phyloP scores from a whole-genome alignment of 2,888 invertebrate species.

The Labia minor region DNA sequence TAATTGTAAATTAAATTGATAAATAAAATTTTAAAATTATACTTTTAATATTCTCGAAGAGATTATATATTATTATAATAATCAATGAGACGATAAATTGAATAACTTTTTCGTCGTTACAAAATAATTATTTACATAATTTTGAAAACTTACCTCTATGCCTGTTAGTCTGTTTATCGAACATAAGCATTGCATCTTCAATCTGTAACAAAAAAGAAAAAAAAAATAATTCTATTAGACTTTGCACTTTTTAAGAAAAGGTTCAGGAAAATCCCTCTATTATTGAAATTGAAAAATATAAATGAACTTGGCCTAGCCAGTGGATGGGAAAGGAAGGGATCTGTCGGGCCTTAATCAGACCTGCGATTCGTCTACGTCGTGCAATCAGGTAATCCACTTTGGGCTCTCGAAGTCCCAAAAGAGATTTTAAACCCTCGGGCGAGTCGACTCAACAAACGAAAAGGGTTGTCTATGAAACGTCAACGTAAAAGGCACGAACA shows the following conservation, averaged over 20 bases:
- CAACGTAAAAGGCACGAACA: too few relatives aligned
- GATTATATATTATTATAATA: too few relatives aligned
- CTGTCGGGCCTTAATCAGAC: not conserved
- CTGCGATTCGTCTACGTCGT: not conserved
- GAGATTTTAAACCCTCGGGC: slow-evolving; percentile 1
- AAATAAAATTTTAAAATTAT: too few relatives aligned
- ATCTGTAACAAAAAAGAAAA: slow-evolving; percentile 66
- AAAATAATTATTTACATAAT: too few relatives aligned
- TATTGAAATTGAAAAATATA: not conserved
- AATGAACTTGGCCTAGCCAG: not conserved
- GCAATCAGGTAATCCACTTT: slow-evolving; percentile 13
- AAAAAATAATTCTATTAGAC: slow-evolving; percentile 27
- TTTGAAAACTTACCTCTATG: slow-evolving; percentile 79
- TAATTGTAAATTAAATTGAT: too few relatives aligned
- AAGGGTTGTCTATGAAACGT: not conserved
- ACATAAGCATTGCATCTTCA: slow-evolving; percentile 99
- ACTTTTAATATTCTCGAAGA: too few relatives aligned
- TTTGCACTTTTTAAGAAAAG: not conserved
- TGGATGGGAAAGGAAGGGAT: not conserved
- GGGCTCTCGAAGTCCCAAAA: not conserved
- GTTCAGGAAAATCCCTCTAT: not conserved
- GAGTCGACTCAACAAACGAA: not conserved
- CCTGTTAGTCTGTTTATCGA: slow-evolving; percentile 99
- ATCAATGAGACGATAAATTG: too few relatives aligned
- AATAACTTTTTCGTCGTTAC: too few relatives aligned